phyloP scores from a whole-genome alignment of 2,797 vertebrate genomes.

The Lithobates pipiens region DNA sequence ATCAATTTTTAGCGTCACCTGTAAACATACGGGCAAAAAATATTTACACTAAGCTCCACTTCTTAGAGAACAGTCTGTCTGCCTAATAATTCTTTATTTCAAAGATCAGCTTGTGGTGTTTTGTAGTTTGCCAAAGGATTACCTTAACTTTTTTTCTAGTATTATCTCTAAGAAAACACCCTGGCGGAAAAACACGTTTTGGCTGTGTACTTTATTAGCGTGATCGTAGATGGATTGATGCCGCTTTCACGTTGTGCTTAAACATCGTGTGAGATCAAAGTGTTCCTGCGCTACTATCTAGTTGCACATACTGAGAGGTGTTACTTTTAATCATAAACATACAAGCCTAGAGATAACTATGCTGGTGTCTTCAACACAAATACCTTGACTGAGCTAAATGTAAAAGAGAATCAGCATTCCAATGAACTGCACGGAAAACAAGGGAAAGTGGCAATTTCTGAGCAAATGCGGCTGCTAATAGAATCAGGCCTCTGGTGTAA shows the following conservation, averaged over 20 bases:
- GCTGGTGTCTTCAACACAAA: background rate
- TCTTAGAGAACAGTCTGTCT: background rate
- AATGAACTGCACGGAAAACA: no score
- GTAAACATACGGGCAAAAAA: background rate
- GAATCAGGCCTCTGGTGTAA: no score
- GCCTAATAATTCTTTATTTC: background rate
- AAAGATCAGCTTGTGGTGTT: background rate
- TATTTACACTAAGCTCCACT: conserved; percentile 9
- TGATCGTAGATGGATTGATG: background rate
- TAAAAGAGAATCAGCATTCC: background rate
- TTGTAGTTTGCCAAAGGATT: conserved; percentile 12
- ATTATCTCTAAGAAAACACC: conserved; percentile 32
- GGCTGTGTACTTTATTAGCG: background rate
- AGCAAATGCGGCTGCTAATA: no score
- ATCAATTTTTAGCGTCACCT: no score
- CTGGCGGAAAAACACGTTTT: background rate
- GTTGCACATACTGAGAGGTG: background rate
- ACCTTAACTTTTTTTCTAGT: background rate
- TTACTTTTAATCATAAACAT: background rate
- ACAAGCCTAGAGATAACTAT: background rate
- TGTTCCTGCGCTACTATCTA: background rate
- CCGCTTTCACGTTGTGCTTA: background rate
- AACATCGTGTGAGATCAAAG: background rate
- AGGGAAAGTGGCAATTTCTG: no score
- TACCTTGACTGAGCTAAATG: background rate